Percentiles rank a stretch among this genome's conserved stretches.
Conservation (phyloP, 23 tunicate genomes). For the Styela clava region DNA sequence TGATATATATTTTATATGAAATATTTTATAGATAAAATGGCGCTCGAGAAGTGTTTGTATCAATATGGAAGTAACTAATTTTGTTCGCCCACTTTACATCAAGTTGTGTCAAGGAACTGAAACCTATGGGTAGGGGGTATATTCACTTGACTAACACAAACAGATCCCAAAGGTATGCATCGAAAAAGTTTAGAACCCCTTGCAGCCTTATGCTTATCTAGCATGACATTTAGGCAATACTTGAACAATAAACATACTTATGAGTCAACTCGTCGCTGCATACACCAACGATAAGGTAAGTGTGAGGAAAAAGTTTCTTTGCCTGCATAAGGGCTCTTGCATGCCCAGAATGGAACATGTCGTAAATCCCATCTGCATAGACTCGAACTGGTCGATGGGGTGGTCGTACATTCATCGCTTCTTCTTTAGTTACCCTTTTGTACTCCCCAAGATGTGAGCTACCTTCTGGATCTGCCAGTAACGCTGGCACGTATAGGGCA, state of each 20-base stretch:
- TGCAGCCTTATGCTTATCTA: too few species aligned
- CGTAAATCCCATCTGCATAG: slow-evolving; percentile 99
- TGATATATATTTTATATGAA: too few species aligned
- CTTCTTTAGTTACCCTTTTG: slow-evolving; percentile 79
- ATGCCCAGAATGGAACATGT: slow-evolving; percentile 99
- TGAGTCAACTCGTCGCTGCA: slow-evolving; percentile 93
- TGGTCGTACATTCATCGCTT: slow-evolving; percentile 44
- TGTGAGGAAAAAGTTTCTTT: slow-evolving; percentile 91
- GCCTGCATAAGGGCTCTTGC: slow-evolving; percentile 99
- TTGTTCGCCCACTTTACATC: too few species aligned
- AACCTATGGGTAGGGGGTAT: too few species aligned
- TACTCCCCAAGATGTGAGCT: slow-evolving; percentile 27
- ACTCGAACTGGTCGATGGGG: slow-evolving; percentile 81
- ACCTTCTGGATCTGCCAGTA: slow-evolving; percentile 38
- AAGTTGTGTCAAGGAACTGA: too few species aligned
- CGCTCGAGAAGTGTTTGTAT: too few species aligned
- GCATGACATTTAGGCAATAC: too few species aligned
- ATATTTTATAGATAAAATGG: too few species aligned
- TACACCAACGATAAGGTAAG: slow-evolving; percentile 94
- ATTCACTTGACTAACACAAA: too few species aligned
- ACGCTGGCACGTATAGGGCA: slow-evolving; percentile 59
- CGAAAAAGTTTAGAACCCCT: too few species aligned
- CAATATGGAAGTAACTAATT: too few species aligned
- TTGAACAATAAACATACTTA: slow-evolving; percentile 18
- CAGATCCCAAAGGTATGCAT: too few species aligned